A percentile compares a stretch with the other conserved stretches of the same genome.
These are phyloP conservation scores for Silurus glanis DNA, from an alignment of 2,113 vertebrate species.

Conservation along the genomic window DNA sequence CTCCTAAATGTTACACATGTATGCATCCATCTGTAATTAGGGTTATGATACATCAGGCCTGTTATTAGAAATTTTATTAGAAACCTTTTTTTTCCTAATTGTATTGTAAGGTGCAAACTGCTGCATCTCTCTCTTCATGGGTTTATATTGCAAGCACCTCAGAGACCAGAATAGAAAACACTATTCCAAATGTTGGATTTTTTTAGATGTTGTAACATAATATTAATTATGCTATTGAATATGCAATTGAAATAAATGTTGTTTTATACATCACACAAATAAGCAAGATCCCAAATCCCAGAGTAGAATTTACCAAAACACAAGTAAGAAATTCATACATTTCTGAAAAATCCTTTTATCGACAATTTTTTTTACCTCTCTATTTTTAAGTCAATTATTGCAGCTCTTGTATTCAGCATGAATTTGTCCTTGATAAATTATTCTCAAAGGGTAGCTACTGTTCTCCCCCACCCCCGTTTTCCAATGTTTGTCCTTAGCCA, in stretches of 20 bases:
- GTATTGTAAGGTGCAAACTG: constrained; percentile 35
- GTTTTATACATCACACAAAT: neutral
- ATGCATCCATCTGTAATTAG: constrained; percentile 13
- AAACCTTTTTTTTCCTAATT: constrained; percentile 54
- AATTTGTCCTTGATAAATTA: constrained; percentile 47
- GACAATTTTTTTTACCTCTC: neutral
- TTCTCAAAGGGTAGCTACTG: constrained; percentile 58
- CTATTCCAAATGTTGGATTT: neutral
- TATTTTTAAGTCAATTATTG: constrained; percentile 59
- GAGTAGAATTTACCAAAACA: no score
- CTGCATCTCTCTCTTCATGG: neutral
- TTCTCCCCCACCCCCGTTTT: constrained; percentile 54
- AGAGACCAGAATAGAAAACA: neutral
- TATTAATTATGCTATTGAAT: neutral
- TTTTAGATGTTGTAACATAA: neutral
- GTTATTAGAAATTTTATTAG: constrained; percentile 59
- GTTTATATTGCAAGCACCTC: neutral
- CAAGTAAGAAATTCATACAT: neutral
- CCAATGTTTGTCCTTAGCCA: constrained; percentile 55
- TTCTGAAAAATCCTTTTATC: neutral
- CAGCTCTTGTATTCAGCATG: neutral
- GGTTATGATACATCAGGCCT: constrained; percentile 52
- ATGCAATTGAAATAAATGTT: neutral
- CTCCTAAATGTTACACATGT: constrained; percentile 1
- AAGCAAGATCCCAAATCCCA: neutral